Percentiles rank a stretch among this genome's conserved stretches.
Evolutionary conservation across 64 coral and sea anemone genomes (phyloP).

Genomic region (Stichodactyla mertensii): DNA sequence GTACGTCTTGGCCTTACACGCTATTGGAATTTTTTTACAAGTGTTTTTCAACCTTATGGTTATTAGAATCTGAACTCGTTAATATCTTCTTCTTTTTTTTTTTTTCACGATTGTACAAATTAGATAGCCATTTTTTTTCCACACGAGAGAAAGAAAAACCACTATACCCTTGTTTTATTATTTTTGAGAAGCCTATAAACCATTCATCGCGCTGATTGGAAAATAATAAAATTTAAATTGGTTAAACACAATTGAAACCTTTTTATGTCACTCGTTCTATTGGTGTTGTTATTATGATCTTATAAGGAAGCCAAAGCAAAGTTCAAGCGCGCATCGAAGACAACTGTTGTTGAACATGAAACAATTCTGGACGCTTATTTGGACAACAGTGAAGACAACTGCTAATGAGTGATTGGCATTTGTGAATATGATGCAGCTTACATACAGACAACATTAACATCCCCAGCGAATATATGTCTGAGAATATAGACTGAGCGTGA

Average conservation of each 20-base stretch:
- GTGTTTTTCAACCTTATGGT: background rate
- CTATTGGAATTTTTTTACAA: background rate
- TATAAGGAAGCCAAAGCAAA: background rate
- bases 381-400: conserved; percentile 11
- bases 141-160: background rate
- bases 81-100: background rate
- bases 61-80: background rate
- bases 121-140: background rate
- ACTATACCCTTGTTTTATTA: background rate
- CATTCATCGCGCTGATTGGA: too few species aligned
- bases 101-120: background rate
- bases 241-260: background rate
- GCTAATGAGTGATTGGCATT: conserved; percentile 2
- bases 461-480: conserved; percentile 42
- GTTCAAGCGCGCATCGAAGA: too few species aligned
- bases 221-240: background rate
- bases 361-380: conserved; percentile 9
- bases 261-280: background rate
- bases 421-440: background rate
- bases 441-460: conserved; percentile 10
- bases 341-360: background rate
- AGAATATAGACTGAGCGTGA: conserved; percentile 32
- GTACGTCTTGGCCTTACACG: background rate
- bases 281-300: background rate
- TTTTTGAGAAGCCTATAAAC: background rate